Evolutionary conservation across 2,888 invertebrate genomes (phyloP).

Genomic region (Zele albiditarsus): DNA sequence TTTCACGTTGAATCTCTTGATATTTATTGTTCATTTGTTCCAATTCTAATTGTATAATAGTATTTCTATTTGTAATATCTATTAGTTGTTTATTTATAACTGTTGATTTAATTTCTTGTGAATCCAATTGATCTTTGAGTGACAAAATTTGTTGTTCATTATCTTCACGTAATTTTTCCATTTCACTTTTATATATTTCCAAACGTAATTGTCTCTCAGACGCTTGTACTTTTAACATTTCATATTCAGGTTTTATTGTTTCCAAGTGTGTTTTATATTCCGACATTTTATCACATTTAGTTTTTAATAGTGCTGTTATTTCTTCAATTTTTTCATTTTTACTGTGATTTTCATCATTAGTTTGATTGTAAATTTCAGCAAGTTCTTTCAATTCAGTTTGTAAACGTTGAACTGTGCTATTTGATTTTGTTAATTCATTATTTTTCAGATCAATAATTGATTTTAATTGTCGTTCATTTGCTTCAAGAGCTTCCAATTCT

Average conservation of each 20-base stretch:
- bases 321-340: conserved; percentile 69
- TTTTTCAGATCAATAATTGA: conserved; percentile 64
- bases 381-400: conserved; percentile 72
- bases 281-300: conserved; percentile 66
- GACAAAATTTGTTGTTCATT: conserved; percentile 60
- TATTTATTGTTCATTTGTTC: conserved; percentile 74
- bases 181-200: conserved; percentile 69
- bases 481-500: conserved; percentile 61
- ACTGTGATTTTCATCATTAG: conserved; percentile 69
- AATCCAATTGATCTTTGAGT: conserved; percentile 56
- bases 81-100: conserved; percentile 68
- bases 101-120: conserved; percentile 65
- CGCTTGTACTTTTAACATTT: conserved; percentile 59
- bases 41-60: conserved; percentile 71
- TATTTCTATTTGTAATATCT: conserved; percentile 72
- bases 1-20: conserved; percentile 71
- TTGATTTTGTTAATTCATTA: conserved; percentile 68
- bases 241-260: conserved; percentile 61
- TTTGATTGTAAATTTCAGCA: conserved; percentile 66
- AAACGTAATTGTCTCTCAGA: conserved; percentile 54
- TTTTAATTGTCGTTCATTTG: conserved; percentile 64
- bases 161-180: conserved; percentile 70
- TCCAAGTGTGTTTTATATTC: conserved; percentile 69
- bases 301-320: conserved; percentile 61
- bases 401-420: conserved; percentile 69